Conservation (phyloP, 2,113 vertebrate genomes). For the Canis aureus region DNA sequence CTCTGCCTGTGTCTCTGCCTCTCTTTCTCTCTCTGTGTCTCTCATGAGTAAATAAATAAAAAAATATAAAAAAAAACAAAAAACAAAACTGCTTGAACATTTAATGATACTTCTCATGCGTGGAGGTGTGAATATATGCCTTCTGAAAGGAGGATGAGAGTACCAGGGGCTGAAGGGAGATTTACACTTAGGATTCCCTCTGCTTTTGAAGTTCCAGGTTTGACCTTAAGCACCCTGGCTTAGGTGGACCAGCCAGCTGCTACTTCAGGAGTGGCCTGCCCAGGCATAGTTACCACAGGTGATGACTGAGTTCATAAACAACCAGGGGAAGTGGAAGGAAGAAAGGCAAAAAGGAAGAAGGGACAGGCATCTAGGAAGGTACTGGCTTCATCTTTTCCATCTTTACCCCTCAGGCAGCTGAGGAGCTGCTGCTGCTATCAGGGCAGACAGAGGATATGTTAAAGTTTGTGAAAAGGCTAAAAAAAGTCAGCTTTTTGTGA, state of each 20-base stretch:
- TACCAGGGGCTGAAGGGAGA: background rate
- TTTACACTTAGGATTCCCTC: slow-evolving; percentile 52
- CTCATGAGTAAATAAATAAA: too few relatives aligned
- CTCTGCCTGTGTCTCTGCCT: too few relatives aligned
- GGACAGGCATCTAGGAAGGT: slow-evolving; percentile 68
- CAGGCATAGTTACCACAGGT: slow-evolving; percentile 30
- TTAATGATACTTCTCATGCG: background rate
- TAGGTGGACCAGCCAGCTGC: slow-evolving; percentile 56
- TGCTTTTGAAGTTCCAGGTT: slow-evolving; percentile 65
- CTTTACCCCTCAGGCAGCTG: background rate
- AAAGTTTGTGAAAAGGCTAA: background rate
- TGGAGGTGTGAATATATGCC: background rate
- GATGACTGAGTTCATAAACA: slow-evolving; percentile 63
- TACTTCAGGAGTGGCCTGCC: slow-evolving; percentile 37
- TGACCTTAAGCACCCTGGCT: slow-evolving; percentile 50
- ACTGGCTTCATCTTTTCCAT: slow-evolving; percentile 46
- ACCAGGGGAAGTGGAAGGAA: slow-evolving; percentile 51
- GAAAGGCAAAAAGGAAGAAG: slow-evolving; percentile 64
- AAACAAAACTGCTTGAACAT: background rate
- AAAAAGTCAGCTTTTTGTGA: background rate
- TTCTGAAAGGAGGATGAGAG: background rate
- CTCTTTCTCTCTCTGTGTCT: too few relatives aligned
- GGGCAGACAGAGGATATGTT: background rate
- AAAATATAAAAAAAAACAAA: background rate
- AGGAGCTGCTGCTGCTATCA: background rate